phyloP scores from a whole-genome alignment of 1,140 invertebrate genomes.

The Drosophila subpulchrella region DNA sequence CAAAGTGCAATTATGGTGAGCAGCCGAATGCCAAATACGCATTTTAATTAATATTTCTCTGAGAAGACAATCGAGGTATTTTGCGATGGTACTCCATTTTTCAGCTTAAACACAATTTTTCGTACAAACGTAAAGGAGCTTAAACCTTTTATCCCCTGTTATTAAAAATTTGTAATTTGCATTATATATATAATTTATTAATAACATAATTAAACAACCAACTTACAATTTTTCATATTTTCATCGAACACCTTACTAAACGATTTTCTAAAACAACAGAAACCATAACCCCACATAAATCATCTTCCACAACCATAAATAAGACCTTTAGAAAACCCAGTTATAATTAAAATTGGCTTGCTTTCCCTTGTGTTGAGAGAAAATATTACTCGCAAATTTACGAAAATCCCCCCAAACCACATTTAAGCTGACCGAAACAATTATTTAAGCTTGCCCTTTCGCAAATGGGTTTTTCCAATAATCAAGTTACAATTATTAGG shows the following conservation, averaged over 20 bases:
- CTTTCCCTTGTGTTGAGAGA: not conserved
- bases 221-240: too few relatives aligned
- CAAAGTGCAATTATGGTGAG: constrained; percentile 42
- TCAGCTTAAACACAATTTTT: not conserved
- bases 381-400: not conserved
- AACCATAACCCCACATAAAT: not conserved
- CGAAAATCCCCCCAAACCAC: not conserved
- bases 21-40: not conserved
- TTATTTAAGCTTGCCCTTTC: not conserved
- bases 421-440: not conserved
- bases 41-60: constrained; percentile 45
- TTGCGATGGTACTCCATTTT: not conserved
- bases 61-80: not conserved
- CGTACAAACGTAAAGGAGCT: not conserved
- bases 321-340: not conserved
- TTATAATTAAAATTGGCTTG: not conserved
- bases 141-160: too few relatives aligned
- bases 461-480: constrained; percentile 10
- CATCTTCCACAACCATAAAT: not conserved
- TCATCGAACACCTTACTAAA: too few relatives aligned
- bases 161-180: too few relatives aligned
- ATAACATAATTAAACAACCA: too few relatives aligned
- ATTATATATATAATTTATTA: too few relatives aligned
- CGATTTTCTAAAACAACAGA: not conserved
- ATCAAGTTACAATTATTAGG: constrained; percentile 43